These are phyloP conservation scores for Halcyon leucocephala DNA, from an alignment of 2,797 vertebrate species.

Conservation along the genomic window DNA sequence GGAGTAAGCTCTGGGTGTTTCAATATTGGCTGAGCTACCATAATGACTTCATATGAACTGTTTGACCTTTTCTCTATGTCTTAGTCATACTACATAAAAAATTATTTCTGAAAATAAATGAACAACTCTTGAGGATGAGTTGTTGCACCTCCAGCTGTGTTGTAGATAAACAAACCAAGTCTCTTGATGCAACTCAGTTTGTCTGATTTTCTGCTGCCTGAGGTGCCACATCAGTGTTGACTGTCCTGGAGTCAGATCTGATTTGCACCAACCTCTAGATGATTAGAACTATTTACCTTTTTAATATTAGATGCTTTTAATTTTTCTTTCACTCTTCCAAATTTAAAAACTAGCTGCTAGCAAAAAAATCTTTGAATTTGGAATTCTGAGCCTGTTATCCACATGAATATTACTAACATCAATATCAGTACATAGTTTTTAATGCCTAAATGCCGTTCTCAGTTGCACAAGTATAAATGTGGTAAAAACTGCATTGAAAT, in stretches of 20 bases:
- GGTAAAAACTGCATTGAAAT: background rate
- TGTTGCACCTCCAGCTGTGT: background rate
- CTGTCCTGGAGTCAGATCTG: background rate
- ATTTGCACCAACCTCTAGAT: background rate
- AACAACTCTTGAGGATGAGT: background rate
- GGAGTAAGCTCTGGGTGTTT: background rate
- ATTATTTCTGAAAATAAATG: background rate
- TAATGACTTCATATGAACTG: background rate
- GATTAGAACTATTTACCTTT: background rate
- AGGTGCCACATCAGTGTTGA: background rate
- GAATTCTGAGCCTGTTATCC: background rate
- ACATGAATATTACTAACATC: background rate
- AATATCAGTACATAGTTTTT: background rate
- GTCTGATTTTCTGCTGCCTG: background rate
- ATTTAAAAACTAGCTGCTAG: background rate
- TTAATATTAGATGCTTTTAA: background rate
- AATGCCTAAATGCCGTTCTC: background rate
- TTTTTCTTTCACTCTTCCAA: background rate
- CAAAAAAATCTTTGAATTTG: background rate
- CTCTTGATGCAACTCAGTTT: background rate
- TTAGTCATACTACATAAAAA: background rate
- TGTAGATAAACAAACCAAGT: background rate
- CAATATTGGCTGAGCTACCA: background rate
- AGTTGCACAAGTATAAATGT: background rate
- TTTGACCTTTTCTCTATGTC: background rate